A percentile compares a stretch with the other conserved stretches of the same genome.
phyloP scores from a whole-genome alignment of 2,888 invertebrate species.

The Notodonta ziczac region DNA sequence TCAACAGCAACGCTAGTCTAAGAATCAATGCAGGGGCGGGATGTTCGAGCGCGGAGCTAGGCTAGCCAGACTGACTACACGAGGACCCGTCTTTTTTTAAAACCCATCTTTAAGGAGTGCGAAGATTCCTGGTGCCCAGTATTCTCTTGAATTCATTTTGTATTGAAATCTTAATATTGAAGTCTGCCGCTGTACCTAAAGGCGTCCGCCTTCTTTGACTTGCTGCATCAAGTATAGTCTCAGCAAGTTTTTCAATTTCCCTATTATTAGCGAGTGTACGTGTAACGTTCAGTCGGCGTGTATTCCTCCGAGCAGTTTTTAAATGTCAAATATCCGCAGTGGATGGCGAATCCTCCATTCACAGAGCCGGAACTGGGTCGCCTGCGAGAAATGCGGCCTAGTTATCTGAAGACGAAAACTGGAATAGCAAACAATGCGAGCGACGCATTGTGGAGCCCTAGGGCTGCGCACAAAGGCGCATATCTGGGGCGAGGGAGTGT shows the following conservation, averaged over 20 bases:
- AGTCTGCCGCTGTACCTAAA: background rate
- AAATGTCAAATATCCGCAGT: background rate
- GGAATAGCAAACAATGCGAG: constrained; percentile 45
- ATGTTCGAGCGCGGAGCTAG: constrained; percentile 12
- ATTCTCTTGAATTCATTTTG: background rate
- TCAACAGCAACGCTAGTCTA: background rate
- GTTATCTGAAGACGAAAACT: constrained; percentile 37
- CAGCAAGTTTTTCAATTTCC: constrained; percentile 41
- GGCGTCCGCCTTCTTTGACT: background rate
- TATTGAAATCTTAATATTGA: background rate
- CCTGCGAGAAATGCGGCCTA: constrained; percentile 48
- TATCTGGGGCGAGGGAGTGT: constrained; percentile 34
- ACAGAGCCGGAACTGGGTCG: constrained; percentile 27
- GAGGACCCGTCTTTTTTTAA: no score
- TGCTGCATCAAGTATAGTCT: constrained; percentile 18
- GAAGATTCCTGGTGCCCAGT: background rate
- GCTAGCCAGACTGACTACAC: constrained; percentile 3
- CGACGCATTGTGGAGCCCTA: constrained; percentile 8
- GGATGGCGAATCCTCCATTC: constrained; percentile 16
- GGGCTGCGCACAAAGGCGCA: constrained; percentile 14
- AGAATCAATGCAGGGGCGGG: constrained; percentile 14
- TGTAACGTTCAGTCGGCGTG: constrained; percentile 30
- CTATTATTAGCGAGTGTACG: constrained; percentile 44
- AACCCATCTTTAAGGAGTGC: no score
- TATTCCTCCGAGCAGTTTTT: constrained; percentile 17